Conservation (phyloP, 2,797 vertebrate genomes). For the Hemibagrus guttatus region DNA sequence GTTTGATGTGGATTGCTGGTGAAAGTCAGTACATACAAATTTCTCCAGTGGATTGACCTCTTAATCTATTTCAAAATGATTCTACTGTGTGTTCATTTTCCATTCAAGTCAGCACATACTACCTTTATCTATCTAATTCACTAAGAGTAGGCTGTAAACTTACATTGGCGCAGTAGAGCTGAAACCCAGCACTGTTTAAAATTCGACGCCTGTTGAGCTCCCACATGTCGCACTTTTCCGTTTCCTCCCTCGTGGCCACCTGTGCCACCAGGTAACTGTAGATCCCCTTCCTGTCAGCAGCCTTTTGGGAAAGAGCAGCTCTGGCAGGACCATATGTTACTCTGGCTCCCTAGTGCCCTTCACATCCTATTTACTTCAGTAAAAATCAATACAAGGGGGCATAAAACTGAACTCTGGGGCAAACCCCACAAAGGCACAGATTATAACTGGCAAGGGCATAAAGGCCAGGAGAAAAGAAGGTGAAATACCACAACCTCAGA, state of each 20-base stretch:
- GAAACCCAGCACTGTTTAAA: slow-evolving; percentile 19
- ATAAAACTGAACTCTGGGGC: slow-evolving; percentile 36
- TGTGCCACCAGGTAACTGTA: slow-evolving; percentile 45
- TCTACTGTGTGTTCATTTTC: background rate
- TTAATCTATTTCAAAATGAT: background rate
- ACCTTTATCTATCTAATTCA: background rate
- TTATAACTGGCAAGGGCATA: slow-evolving; percentile 22
- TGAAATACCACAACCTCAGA: slow-evolving; percentile 30
- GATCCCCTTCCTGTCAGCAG: slow-evolving; percentile 37
- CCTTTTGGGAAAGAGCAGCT: slow-evolving; percentile 40
- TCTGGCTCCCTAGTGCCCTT: slow-evolving; percentile 31
- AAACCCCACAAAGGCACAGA: slow-evolving; percentile 29
- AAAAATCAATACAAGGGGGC: slow-evolving; percentile 33
- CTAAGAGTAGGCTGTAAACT: background rate
- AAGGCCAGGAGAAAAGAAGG: slow-evolving; percentile 17
- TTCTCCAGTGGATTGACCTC: background rate
- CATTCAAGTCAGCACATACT: background rate
- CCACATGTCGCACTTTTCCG: slow-evolving; percentile 42
- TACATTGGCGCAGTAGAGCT: background rate
- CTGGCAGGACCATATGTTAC: slow-evolving; percentile 57
- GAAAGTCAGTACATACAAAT: background rate
- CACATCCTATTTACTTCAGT: slow-evolving; percentile 28
- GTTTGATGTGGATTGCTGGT: background rate
- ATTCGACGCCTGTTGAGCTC: slow-evolving; percentile 36
- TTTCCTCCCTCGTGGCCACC: slow-evolving; percentile 33